Conservation (phyloP, 1,140 invertebrate genomes). For the Idris sp. region DNA sequence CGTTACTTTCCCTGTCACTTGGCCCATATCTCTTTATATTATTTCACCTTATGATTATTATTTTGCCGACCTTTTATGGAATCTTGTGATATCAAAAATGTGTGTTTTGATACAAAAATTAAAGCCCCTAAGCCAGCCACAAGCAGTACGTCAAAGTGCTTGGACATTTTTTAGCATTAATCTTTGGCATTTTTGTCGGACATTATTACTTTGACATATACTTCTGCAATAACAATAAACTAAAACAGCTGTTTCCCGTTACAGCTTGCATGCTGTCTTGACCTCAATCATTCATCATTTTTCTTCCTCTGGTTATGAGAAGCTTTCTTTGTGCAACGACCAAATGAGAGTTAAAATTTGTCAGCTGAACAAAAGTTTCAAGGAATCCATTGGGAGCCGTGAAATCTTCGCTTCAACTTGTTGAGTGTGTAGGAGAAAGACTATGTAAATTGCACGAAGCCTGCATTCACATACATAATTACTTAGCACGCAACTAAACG, state of each 20-base stretch:
- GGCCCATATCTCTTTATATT: slow-evolving; percentile 66
- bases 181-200: no score
- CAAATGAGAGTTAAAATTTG: no score
- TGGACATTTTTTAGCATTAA: no score
- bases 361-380: slow-evolving; percentile 11
- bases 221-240: slow-evolving; percentile 17
- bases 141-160: no score
- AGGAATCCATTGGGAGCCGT: not conserved
- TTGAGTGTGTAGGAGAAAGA: slow-evolving; percentile 13
- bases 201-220: not conserved
- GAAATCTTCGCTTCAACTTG: slow-evolving; percentile 25
- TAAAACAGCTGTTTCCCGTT: slow-evolving; percentile 35
- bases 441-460: slow-evolving; percentile 23
- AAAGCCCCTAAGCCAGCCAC: no score
- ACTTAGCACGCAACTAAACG: slow-evolving; percentile 38
- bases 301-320: slow-evolving; percentile 9
- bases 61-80: slow-evolving; percentile 35
- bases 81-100: no score
- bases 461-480: slow-evolving; percentile 33
- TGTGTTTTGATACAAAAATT: no score
- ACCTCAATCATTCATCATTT: slow-evolving; percentile 26
- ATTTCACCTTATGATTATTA: slow-evolving; percentile 40
- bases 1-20: slow-evolving; percentile 65
- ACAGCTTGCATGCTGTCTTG: slow-evolving; percentile 34
- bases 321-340: slow-evolving; percentile 7